Evolutionary conservation across 2,888 invertebrate species (phyloP).

Genomic region (Hirtodrosophila trivittata): DNA sequence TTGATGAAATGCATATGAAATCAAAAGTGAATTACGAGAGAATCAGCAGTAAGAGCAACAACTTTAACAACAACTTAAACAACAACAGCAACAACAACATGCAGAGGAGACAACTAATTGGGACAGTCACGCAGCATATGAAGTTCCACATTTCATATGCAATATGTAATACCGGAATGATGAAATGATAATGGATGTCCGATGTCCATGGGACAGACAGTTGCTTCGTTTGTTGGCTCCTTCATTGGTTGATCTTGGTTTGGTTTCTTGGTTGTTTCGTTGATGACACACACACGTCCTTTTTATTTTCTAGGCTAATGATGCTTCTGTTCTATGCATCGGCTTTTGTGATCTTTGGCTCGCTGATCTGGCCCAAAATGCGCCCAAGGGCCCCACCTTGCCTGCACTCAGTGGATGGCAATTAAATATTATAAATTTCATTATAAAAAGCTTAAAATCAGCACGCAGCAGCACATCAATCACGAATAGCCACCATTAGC

Average conservation of each 20-base stretch:
- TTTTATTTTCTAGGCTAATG: constrained; percentile 27
- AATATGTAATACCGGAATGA: constrained; percentile 7
- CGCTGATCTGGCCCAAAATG: constrained; percentile 10
- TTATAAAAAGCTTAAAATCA: constrained; percentile 50
- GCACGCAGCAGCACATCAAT: constrained; percentile 20
- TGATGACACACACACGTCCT: constrained; percentile 27
- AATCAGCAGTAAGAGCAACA: constrained; percentile 13
- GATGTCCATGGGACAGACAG: constrained; percentile 1
- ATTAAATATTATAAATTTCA: constrained; percentile 70
- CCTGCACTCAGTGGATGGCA: constrained; percentile 37
- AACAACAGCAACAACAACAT: constrained; percentile 18
- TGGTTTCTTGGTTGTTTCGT: background rate
- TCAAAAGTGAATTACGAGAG: constrained; percentile 77
- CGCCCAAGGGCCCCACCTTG: constrained; percentile 19
- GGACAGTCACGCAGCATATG: constrained; percentile 63
- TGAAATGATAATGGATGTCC: constrained; percentile 16
- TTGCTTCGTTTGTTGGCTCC: too few relatives aligned
- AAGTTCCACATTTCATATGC: constrained; percentile 30
- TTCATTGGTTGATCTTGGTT: too few relatives aligned
- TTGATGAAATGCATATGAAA: constrained; percentile 80
- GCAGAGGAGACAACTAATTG: constrained; percentile 52
- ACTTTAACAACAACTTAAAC: constrained; percentile 16
- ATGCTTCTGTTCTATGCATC: constrained; percentile 19
- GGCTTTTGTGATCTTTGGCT: constrained; percentile 7
- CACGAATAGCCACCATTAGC: background rate